Conservation (phyloP, 2,113 vertebrate species). For the Regulus satrapa region DNA sequence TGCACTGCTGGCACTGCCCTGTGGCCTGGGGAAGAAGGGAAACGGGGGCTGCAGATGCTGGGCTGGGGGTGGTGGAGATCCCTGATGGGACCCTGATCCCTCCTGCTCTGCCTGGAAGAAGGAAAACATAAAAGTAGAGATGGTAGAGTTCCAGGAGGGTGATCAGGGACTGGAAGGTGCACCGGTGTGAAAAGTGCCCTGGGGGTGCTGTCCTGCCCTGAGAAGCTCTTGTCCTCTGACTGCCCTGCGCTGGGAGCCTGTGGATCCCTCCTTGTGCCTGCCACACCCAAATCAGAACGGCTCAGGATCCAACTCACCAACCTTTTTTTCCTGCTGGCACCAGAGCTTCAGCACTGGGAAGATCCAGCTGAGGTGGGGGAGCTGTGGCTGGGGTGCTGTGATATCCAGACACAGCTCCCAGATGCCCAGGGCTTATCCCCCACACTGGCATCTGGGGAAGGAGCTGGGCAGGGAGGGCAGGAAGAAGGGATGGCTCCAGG, state of each 20-base stretch:
- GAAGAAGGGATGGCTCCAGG: background rate
- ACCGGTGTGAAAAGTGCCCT: background rate
- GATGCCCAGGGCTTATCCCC: background rate
- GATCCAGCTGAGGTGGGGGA: background rate
- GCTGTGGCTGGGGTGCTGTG: background rate
- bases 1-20: background rate
- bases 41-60: background rate
- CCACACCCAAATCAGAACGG: rapidly evolving
- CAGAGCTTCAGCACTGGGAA: background rate
- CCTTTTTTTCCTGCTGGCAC: background rate
- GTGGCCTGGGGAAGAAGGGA: background rate
- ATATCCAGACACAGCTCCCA: background rate
- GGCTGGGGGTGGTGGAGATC: background rate
- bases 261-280: rapidly evolving
- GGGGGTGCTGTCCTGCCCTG: background rate
- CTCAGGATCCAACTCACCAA: background rate
- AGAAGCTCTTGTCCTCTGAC: background rate
- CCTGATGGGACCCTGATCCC: background rate
- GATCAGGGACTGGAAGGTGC: background rate
- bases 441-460: background rate
- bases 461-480: background rate
- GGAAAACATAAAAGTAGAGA: background rate
- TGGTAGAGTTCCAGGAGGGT: background rate
- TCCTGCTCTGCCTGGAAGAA: background rate
- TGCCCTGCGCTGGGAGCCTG: background rate